Conservation (phyloP, 2,888 invertebrate species). For the Pocota personata region DNA sequence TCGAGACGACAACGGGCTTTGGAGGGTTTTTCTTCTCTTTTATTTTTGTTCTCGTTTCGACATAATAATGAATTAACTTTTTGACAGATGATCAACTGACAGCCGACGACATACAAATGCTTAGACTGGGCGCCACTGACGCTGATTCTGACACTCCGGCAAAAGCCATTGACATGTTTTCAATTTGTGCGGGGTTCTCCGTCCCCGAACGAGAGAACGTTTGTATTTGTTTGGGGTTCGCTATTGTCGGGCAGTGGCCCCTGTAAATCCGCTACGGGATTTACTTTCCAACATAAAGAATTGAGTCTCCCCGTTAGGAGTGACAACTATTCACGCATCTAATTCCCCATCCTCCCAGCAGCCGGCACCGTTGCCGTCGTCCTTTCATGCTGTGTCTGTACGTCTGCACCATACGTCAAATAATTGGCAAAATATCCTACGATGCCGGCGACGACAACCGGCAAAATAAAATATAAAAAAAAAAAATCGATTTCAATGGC, state of each 20-base stretch:
- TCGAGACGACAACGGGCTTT: slow-evolving; percentile 28
- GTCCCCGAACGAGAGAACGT: neutral
- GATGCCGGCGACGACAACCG: slow-evolving; percentile 4
- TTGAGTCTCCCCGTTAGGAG: slow-evolving; percentile 4
- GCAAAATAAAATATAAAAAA: slow-evolving; percentile 1
- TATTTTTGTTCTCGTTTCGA: slow-evolving; percentile 29
- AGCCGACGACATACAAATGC: slow-evolving; percentile 42
- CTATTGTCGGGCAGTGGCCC: slow-evolving; percentile 2
- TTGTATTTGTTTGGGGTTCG: slow-evolving; percentile 28
- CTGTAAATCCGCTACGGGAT: slow-evolving; percentile 57
- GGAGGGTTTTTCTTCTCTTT: neutral
- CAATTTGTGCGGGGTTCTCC: slow-evolving; percentile 43
- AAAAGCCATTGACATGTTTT: slow-evolving; percentile 66
- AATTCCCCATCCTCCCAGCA: slow-evolving; percentile 54
- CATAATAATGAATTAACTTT: slow-evolving; percentile 73
- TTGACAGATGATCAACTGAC: slow-evolving; percentile 71
- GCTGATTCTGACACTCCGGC: slow-evolving; percentile 51
- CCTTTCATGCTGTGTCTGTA: slow-evolving; percentile 37
- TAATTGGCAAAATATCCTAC: slow-evolving; percentile 69
- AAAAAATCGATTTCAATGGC: slow-evolving; percentile 56
- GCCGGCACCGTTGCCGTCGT: neutral
- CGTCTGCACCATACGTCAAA: slow-evolving; percentile 68
- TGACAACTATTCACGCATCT: slow-evolving; percentile 72
- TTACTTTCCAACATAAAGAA: slow-evolving; percentile 64
- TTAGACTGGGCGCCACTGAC: slow-evolving; percentile 22